Conservation (phyloP, 2,113 vertebrate species). For the Gavialis gangeticus region DNA sequence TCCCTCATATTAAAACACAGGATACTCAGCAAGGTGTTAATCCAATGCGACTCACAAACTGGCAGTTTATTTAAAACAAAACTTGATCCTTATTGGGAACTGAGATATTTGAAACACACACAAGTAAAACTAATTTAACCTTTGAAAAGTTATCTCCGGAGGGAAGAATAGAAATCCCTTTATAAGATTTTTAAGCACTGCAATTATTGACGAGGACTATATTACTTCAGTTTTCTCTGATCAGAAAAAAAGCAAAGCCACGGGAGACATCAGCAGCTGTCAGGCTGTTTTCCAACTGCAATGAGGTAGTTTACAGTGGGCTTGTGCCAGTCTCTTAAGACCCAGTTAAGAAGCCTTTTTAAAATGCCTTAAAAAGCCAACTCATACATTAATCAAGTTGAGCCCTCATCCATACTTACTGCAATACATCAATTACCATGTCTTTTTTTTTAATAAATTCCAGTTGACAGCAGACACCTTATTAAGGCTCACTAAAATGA, state of each 20-base stretch:
- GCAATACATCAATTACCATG: slow-evolving; percentile 91
- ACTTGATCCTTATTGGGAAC: slow-evolving; percentile 74
- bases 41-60: slow-evolving; percentile 75
- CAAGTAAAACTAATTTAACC: slow-evolving; percentile 87
- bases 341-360: slow-evolving; percentile 90
- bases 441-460: slow-evolving; percentile 88
- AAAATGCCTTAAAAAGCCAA: slow-evolving; percentile 88
- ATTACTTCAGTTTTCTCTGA: slow-evolving; percentile 85
- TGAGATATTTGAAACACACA: slow-evolving; percentile 78
- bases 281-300: slow-evolving; percentile 85
- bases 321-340: slow-evolving; percentile 84
- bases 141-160: slow-evolving; percentile 84
- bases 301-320: slow-evolving; percentile 85
- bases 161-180: slow-evolving; percentile 82
- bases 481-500: slow-evolving; percentile 88
- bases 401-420: slow-evolving; percentile 85
- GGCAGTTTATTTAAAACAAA: slow-evolving; percentile 82
- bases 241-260: slow-evolving; percentile 77
- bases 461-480: slow-evolving; percentile 88
- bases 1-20: slow-evolving; percentile 27
- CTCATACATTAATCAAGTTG: slow-evolving; percentile 92
- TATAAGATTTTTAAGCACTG: slow-evolving; percentile 88
- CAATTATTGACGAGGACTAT: slow-evolving; percentile 86
- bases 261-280: slow-evolving; percentile 83
- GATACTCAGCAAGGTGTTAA: slow-evolving; percentile 47